Conservation (phyloP, 1,140 invertebrate genomes). For the Periplaneta americana region DNA sequence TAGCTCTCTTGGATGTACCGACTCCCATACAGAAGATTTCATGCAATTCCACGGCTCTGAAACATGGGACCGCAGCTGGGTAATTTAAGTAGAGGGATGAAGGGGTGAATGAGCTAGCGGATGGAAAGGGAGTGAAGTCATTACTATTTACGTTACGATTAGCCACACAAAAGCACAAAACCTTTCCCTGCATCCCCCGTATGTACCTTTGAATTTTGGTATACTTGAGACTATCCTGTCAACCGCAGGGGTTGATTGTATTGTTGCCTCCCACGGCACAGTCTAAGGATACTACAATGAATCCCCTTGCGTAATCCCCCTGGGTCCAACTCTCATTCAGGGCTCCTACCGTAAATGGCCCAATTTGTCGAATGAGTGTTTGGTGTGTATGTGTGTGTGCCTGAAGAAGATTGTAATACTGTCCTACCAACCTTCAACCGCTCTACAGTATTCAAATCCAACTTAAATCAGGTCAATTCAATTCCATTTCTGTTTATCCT, state of each 20-base stretch:
- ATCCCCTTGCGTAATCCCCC: background rate
- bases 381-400: no score
- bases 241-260: background rate
- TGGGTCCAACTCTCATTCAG: background rate
- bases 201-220: background rate
- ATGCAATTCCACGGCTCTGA: background rate
- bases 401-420: no score
- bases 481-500: no score
- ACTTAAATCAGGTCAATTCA: no score
- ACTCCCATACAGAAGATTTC: background rate
- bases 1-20: background rate
- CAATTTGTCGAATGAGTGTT: no score
- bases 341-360: background rate
- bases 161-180: background rate
- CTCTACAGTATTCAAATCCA: no score
- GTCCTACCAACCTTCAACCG: no score
- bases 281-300: background rate
- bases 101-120: background rate
- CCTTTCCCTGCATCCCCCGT: no score
- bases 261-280: no score
- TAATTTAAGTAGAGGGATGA: background rate
- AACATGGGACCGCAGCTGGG: background rate
- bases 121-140: background rate
- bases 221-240: background rate
- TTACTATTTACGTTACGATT: background rate